Base-by-base conservation (phyloP, 2,888 invertebrate species). In the Ophonus ardosiacus region DNA sequence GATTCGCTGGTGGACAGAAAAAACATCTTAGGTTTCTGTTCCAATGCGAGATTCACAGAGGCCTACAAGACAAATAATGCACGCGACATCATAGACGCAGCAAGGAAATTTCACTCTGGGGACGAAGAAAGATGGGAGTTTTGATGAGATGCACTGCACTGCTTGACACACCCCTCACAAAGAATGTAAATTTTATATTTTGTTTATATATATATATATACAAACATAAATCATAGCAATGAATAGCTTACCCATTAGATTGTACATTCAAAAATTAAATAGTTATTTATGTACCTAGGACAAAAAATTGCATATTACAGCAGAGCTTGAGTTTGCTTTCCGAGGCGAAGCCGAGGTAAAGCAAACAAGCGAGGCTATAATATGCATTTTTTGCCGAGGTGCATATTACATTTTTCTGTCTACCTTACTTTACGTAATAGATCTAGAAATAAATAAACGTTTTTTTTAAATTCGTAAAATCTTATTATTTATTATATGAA, bases 61-160 rank as follows among this genome's bases (percentile, higher is more conserved):
- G 81, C 68, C 71, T 68, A 82, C 82, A 76, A 61, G 83, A 57
- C 68, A 74, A 74, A 83, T 56, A 83, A 78, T 78, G 78, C 57
- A 78, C 76, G n/a, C 68, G 68, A 68, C 68, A 68, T 68, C 68
- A 68, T 68, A 38, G 68, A n/a, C 68, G 68, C 38, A 13, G 38
- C 31, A 68, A 24, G 68, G 68, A 68, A 68, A 68, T 68, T 68
- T 68, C 24, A 4, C 68, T 68, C 68, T 68, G n/a, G 68, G 68
- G 68, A 68, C 38, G 31, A 68, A 38, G 38, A 68, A 24, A 38
- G 68, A 68, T 68, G 68, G 68, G 38, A 68, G 31, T 68, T 68
- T 68, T 68, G 68, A 68, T 68, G 68, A 68, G 68, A 68, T 68
- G 68, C 38, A 38, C 24, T 68, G 68, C 38, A 68, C 24, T 68